These are phyloP conservation scores for Perodicticus potto DNA, from an alignment of 2,797 vertebrate species.

Conservation along the genomic window DNA sequence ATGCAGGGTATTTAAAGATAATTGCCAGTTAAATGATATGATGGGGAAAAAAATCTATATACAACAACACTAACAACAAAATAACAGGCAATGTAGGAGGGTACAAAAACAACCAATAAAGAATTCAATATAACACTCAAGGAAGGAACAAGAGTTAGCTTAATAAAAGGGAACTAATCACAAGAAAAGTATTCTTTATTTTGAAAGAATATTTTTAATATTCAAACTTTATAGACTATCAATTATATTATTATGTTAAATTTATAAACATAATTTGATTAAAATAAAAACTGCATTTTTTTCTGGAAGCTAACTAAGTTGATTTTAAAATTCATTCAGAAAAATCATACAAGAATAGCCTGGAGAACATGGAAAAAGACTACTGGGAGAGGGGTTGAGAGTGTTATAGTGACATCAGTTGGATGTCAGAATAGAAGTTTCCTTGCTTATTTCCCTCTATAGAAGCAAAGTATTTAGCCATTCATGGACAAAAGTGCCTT, in stretches of 20 bases:
- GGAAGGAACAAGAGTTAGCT: background rate
- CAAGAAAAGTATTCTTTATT: background rate
- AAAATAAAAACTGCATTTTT: background rate
- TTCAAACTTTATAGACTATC: background rate
- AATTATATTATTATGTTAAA: background rate
- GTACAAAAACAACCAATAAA: background rate
- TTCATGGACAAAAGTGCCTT: background rate
- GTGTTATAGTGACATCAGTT: background rate
- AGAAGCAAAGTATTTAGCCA: background rate
- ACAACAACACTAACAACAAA: background rate
- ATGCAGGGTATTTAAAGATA: background rate
- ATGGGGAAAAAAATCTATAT: background rate
- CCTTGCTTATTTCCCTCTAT: no score
- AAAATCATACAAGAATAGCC: background rate
- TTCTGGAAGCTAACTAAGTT: background rate
- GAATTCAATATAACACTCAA: background rate
- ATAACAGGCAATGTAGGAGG: background rate
- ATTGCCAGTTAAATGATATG: background rate
- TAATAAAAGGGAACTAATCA: background rate
- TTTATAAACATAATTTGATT: background rate
- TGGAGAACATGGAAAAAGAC: background rate
- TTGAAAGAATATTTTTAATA: background rate
- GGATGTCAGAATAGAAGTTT: background rate
- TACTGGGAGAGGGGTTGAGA: fast-evolving
- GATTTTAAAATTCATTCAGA: background rate